A percentile compares a stretch with the other conserved stretches of the same genome.
These are phyloP conservation scores for Delichon dasypus DNA, from an alignment of 2,797 vertebrate genomes.

Conservation along the genomic window DNA sequence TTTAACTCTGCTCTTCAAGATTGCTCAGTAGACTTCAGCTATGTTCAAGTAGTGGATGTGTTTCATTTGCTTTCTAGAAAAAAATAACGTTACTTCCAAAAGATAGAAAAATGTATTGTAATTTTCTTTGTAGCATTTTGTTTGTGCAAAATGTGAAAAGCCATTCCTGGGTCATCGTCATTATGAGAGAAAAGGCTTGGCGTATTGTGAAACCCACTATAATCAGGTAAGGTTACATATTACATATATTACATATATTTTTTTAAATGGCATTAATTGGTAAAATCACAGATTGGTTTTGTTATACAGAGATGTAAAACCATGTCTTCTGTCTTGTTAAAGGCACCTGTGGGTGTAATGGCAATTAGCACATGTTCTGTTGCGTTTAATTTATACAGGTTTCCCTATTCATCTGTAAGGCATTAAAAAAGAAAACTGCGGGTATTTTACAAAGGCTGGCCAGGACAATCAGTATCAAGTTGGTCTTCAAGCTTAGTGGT, in stretches of 20 bases:
- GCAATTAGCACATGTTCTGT: background rate
- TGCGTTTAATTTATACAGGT: background rate
- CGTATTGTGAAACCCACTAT: conserved; percentile 98
- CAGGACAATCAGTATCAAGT: background rate
- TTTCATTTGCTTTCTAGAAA: background rate
- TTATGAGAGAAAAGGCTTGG: conserved; percentile 97
- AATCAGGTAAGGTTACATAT: conserved; percentile 86
- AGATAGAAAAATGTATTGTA: background rate
- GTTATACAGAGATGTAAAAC: background rate
- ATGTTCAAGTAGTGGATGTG: background rate
- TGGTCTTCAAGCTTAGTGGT: background rate
- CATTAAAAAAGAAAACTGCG: background rate
- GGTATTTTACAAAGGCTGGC: background rate
- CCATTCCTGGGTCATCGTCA: conserved; percentile 98
- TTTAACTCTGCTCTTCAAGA: background rate
- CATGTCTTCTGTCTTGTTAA: background rate
- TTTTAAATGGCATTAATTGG: background rate
- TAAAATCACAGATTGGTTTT: background rate
- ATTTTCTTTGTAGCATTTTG: conserved; percentile 89
- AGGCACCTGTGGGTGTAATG: background rate
- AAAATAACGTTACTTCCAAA: background rate
- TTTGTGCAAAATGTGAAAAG: conserved; percentile 94
- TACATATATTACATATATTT: background rate
- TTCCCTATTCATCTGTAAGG: background rate
- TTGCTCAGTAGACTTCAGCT: background rate